phyloP scores from a whole-genome alignment of 2,797 vertebrate genomes.

The Leucoraja ocellata region DNA sequence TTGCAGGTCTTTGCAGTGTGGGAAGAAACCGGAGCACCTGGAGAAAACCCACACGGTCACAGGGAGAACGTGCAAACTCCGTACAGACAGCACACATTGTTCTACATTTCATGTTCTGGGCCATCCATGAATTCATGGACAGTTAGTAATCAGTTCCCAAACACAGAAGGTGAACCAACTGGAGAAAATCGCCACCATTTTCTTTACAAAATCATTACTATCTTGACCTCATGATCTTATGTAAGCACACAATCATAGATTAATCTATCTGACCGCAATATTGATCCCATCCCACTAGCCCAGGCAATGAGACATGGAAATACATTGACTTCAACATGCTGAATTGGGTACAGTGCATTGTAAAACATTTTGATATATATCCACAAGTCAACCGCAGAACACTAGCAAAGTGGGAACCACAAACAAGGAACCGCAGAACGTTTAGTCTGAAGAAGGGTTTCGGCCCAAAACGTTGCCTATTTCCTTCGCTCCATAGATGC shows the following conservation, averaged over 20 bases:
- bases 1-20: too few species aligned
- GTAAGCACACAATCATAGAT: not conserved
- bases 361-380: not conserved
- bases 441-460: too few species aligned
- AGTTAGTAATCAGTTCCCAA: not conserved
- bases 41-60: too few species aligned
- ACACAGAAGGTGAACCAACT: not conserved
- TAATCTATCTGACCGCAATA: not conserved
- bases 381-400: not conserved
- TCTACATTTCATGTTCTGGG: too few species aligned
- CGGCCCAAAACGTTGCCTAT: too few species aligned
- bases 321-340: not conserved
- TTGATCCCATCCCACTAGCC: not conserved
- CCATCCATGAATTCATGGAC: not conserved
- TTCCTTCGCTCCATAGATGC: too few species aligned
- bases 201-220: not conserved
- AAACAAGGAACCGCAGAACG: too few species aligned
- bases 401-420: not conserved
- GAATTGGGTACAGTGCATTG: not conserved
- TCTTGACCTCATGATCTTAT: too few species aligned
- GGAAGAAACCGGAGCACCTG: too few species aligned
- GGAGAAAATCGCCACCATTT: not conserved
- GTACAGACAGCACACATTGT: too few species aligned
- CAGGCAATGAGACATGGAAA: not conserved
- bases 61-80: too few species aligned